Evolutionary conservation across 30 jellyfish, hydroid and myxozoan genomes (phyloP), one percentile per base, ranked within the genome.

Genomic region (Aurelia sp.): DNA sequence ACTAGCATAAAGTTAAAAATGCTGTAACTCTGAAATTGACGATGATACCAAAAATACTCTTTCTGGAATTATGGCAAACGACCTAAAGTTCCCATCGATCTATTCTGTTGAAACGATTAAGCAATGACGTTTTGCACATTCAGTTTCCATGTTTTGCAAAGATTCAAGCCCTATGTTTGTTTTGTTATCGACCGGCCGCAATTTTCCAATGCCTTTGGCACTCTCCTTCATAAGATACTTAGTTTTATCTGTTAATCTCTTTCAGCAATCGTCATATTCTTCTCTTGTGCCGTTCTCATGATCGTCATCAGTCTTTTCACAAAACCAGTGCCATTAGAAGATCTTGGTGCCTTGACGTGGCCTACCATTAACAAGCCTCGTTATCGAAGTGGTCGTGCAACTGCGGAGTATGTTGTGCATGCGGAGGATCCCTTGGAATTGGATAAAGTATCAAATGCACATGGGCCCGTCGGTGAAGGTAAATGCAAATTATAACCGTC

Each of bases 291-390:
- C 64, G 73, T 92, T 44, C 47, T 92, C 41, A 92, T 92, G 96
- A 66, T 86, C 13, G 69, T 67, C 13, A 33, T 85, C 62, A 92
- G 98, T 55, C 52, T 77, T 48, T 92, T 92, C 86, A 92, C 98
- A 8, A 44, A 73, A 27, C 89, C 95, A 57, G 98, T 92, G 12
- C 93, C 98, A 3, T 35, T 92, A 50, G 98, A 92, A 9, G 81
- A 73, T 18, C 96, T 92, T 18, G 98, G 98, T 40, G 98, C 96
- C 31, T 77, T 92, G 69, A 92, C 98, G 20, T 92, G 98, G 98
- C 82, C 93, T 20, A 92, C 98, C 11, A 66, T 92, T 53, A 74
- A 86, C 55, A 44, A 44, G 55, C 50, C 50, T 37, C 50, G 50
- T 37, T 37, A 37, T 3, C 50, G 50, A 37, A 37, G 50, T 37